Conservation (phyloP, 2,113 vertebrate genomes). For the Channa argus region DNA sequence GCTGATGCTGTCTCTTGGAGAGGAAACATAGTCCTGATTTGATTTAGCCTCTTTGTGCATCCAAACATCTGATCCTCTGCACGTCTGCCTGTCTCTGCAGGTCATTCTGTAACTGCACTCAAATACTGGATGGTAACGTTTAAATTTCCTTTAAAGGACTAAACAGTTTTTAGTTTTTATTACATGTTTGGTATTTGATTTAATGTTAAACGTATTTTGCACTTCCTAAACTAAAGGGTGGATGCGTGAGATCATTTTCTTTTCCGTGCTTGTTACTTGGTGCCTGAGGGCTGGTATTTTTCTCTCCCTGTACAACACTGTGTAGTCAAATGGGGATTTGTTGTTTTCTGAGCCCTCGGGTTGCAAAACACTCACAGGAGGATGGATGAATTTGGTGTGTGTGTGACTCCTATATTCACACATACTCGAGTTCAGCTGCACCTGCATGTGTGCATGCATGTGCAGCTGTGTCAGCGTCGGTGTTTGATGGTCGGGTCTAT, state of each 20-base stretch:
- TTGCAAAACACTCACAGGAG: too few relatives aligned
- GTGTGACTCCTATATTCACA: too few relatives aligned
- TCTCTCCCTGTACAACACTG: conserved; percentile 1
- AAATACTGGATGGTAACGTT: too few relatives aligned
- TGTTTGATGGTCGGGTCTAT: conserved; percentile 36
- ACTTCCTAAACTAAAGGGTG: not conserved
- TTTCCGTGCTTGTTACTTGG: conserved; percentile 9
- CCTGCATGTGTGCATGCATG: conserved; percentile 23
- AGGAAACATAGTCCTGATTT: conserved; percentile 40
- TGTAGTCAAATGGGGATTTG: not conserved
- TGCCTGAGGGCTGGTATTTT: conserved; percentile 1
- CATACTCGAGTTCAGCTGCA: conserved; percentile 3
- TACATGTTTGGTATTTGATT: not conserved
- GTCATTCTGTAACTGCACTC: too few relatives aligned
- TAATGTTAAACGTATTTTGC: not conserved
- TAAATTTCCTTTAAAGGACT: too few relatives aligned
- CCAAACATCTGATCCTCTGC: conserved; percentile 60
- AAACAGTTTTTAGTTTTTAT: too few relatives aligned
- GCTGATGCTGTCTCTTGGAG: conserved; percentile 38
- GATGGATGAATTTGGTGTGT: conserved; percentile 12
- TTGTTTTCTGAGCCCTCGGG: not conserved
- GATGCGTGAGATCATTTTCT: not conserved
- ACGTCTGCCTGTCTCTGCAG: not conserved
- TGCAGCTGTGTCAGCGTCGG: not conserved
- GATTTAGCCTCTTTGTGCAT: conserved; percentile 33